A percentile compares a stretch with the other conserved stretches of the same genome.
Conservation (phyloP, 2,888 invertebrate species). For the Cheilosia pagana region DNA sequence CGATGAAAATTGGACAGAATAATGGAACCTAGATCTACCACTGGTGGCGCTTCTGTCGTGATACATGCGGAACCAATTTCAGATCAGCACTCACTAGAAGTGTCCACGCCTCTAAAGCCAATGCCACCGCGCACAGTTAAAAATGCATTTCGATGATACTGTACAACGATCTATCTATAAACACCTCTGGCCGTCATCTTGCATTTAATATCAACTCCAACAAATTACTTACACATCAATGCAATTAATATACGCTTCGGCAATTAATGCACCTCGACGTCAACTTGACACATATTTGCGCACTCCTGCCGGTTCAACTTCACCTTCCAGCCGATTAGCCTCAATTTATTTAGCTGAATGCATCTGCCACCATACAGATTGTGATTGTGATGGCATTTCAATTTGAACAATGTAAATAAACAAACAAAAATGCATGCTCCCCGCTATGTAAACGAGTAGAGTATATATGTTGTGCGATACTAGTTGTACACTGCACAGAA, state of each 20-base stretch:
- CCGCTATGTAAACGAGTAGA: neutral
- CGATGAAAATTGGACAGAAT: no score
- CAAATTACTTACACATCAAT: conserved; percentile 25
- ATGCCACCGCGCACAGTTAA: no score
- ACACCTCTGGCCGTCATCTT: neutral
- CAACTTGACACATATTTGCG: conserved; percentile 54
- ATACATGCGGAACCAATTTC: no score
- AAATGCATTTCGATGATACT: no score
- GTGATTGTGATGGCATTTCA: conserved; percentile 42
- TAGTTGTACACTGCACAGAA: neutral
- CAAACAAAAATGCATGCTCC: conserved; percentile 5
- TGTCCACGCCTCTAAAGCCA: no score
- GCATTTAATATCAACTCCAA: neutral
- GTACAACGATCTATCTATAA: no score
- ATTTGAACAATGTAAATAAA: conserved; percentile 21
- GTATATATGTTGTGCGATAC: neutral
- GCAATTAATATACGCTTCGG: conserved; percentile 18
- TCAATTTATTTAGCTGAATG: conserved; percentile 58
- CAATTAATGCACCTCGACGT: conserved; percentile 43
- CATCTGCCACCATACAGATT: conserved; percentile 50
- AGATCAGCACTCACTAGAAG: no score
- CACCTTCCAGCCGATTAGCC: conserved; percentile 67
- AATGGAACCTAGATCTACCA: no score
- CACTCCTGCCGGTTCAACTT: conserved; percentile 47
- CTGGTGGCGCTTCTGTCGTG: no score